Evolutionary conservation across 2,888 invertebrate species (phyloP).

Genomic region (Drosophila kanekoi): DNA sequence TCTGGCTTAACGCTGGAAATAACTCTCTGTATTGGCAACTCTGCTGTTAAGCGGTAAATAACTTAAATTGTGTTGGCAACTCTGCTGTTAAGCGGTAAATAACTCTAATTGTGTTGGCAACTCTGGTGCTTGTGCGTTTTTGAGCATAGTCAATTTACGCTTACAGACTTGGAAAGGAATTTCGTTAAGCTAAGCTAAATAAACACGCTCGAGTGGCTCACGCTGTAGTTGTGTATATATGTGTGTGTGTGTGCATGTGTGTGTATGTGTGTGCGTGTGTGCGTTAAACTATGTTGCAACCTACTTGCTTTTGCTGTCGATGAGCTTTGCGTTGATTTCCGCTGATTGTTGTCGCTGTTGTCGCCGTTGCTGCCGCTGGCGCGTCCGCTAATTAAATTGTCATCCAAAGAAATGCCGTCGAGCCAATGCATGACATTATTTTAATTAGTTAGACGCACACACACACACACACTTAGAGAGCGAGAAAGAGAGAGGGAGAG

Average conservation of each 20-base stretch:
- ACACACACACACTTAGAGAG: slow-evolving; percentile 1
- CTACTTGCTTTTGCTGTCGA: slow-evolving; percentile 81
- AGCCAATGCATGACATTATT: slow-evolving; percentile 84
- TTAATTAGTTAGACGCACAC: slow-evolving; percentile 49
- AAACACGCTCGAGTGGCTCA: slow-evolving; percentile 66
- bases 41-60: neutral
- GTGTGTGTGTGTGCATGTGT: slow-evolving; percentile 21
- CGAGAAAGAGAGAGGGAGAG: neutral
- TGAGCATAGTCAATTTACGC: slow-evolving; percentile 37
- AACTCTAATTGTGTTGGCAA: slow-evolving; percentile 13
- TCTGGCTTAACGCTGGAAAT: slow-evolving; percentile 5
- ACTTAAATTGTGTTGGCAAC: neutral
- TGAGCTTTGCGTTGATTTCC: slow-evolving; percentile 76
- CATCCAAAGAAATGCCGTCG: slow-evolving; percentile 83
- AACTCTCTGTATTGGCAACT: slow-evolving; percentile 9
- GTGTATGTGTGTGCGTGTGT: slow-evolving; percentile 17
- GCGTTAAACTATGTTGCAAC: slow-evolving; percentile 59
- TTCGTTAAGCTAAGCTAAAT: slow-evolving; percentile 52
- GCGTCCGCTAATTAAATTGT: slow-evolving; percentile 84
- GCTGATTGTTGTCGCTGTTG: slow-evolving; percentile 79
- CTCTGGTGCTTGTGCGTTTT: slow-evolving; percentile 9
- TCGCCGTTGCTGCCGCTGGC: slow-evolving; percentile 82
- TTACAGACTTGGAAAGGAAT: slow-evolving; percentile 42
- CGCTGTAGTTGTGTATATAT: slow-evolving; percentile 15
- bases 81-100: slow-evolving; percentile 11